Percentiles rank a stretch among this genome's conserved stretches.
These are phyloP conservation scores for Schizopygopsis pylzovi DNA, from an alignment of 2,797 vertebrate genomes.

Conservation along the genomic window DNA sequence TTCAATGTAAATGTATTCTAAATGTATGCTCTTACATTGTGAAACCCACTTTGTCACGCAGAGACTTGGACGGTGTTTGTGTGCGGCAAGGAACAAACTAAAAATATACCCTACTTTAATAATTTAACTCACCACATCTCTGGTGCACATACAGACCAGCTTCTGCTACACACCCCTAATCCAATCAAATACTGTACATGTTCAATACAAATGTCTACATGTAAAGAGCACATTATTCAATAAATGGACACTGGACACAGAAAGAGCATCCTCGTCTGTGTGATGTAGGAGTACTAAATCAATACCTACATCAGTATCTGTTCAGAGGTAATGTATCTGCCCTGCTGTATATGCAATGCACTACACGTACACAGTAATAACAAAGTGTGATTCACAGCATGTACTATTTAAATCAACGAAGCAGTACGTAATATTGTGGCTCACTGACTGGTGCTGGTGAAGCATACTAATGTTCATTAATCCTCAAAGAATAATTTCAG, in stretches of 20 bases:
- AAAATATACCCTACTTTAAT: conserved; percentile 28
- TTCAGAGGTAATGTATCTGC: background rate
- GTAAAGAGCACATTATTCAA: conserved; percentile 8
- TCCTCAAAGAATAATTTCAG: background rate
- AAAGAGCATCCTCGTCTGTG: conserved; percentile 8
- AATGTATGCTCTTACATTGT: conserved; percentile 31
- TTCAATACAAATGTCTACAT: conserved; percentile 10
- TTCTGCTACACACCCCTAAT: conserved; percentile 4
- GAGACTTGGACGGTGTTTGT: conserved; percentile 2
- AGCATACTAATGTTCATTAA: conserved; percentile 20
- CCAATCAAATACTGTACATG: background rate
- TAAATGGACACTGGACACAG: conserved; percentile 27
- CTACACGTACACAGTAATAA: background rate
- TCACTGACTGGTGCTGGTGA: conserved; percentile 1
- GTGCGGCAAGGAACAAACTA: conserved; percentile 6
- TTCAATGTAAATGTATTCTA: conserved; percentile 11
- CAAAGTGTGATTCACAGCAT: background rate
- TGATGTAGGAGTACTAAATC: conserved; percentile 18
- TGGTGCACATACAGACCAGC: conserved; percentile 12
- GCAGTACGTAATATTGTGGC: background rate
- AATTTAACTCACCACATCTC: conserved; percentile 8
- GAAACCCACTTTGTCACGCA: conserved; percentile 14
- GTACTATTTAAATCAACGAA: background rate
- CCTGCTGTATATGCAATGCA: background rate
- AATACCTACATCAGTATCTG: conserved; percentile 22